Evolutionary conservation across 1,140 invertebrate genomes (phyloP), one percentile per base, ranked within the genome.

Genomic region (Helicoverpa armigera): DNA sequence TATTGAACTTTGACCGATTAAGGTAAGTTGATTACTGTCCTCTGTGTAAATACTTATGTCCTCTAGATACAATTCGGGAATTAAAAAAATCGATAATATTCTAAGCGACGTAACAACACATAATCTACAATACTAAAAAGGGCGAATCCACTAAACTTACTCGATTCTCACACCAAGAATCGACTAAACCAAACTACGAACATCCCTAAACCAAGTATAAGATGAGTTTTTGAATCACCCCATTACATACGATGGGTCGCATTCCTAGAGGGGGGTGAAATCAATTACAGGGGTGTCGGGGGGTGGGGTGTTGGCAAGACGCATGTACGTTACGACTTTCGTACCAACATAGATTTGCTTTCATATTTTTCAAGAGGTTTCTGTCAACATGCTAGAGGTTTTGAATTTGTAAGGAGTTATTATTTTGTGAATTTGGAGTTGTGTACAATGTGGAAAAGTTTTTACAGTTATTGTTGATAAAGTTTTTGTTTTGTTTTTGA

Each of bases 151-250:
- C 18, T 18, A 16, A 43, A 3, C 7, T 29, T 14, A 13, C 50
- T 18, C 9, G 35, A 54, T 51, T n/a, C 7, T 7, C 16, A 4
- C 13, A 13, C 13, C 10, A 76, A 77, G 18, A 75, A 61, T 75
- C 35, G 43, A 43, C 73, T 61, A 77, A 12, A 56, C 4, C 4
- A 2, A 16, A 67, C n/a, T 18, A 16, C 29, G 14, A 61, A 23
- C 75, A 53, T 51, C 75, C 60, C 75, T 67, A 77, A 7, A 4
- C 3, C 18, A 29, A 53, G 61, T 67, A 77, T 51, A 77, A 77
- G 61, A 77, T 82, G 81, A 82, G 77, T 82, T 82, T 85, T 85
- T 78, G 70, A 82, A 83, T 79, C 58, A 76, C 72, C 82, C 77
- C 77, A 84, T 81, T 73, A 81, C 56, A 81, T 70, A 69, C 72